A percentile compares a stretch with the other conserved stretches of the same genome.
Conservation (phyloP, 2,888 invertebrate genomes). For the Apodemia duryi region DNA sequence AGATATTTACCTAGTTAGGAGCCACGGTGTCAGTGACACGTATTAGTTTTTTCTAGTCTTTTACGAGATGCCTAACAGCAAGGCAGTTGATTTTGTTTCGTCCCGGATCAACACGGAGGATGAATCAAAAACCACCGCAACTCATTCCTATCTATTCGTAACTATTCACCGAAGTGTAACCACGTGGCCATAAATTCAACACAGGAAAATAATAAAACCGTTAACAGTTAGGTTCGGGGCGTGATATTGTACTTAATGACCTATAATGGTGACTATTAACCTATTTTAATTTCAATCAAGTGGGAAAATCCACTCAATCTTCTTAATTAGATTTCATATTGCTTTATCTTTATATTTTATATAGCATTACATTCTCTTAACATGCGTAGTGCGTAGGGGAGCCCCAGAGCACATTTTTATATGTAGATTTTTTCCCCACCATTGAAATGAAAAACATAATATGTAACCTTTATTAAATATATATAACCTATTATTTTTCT, state of each 20-base stretch:
- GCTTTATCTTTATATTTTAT: background rate
- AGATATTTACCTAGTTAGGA: too few species aligned
- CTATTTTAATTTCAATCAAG: background rate
- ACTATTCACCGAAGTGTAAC: background rate
- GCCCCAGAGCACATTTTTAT: too few species aligned
- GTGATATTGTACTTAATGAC: background rate
- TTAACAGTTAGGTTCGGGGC: background rate
- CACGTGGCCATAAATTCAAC: background rate
- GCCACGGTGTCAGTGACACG: too few species aligned
- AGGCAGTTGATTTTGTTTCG: too few species aligned
- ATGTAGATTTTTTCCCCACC: too few species aligned
- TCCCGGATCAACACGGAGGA: background rate
- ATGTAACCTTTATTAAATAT: too few species aligned
- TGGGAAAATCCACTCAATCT: background rate
- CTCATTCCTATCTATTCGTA: background rate
- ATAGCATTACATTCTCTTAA: too few species aligned
- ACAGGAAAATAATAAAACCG: background rate
- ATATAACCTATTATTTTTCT: too few species aligned
- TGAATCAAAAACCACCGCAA: background rate
- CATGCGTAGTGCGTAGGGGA: too few species aligned
- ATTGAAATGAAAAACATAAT: too few species aligned
- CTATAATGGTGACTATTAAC: background rate
- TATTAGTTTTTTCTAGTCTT: too few species aligned
- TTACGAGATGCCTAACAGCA: too few species aligned
- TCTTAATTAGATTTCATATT: background rate